Evolutionary conservation across 2,113 vertebrate species (phyloP), one percentile per base, ranked within the genome.

Genomic region (Sphaerodactylus townsendi): DNA sequence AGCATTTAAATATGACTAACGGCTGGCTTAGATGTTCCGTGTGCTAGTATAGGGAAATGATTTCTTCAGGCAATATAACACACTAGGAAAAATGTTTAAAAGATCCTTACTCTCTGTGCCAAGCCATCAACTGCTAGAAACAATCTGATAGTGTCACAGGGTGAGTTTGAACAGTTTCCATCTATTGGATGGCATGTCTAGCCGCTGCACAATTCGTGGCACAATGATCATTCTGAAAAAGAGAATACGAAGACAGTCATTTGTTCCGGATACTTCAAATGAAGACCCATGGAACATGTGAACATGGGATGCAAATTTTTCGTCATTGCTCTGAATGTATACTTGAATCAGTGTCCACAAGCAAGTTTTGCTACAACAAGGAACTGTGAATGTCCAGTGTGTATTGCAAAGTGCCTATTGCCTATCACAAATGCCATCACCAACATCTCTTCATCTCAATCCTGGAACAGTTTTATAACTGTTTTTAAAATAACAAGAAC

Each of bases 71-170:
- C 62, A n/a, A 71, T 76, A 23, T 71, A n/a, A 53, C n/a, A 83
- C n/a, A 35, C 3, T 66, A 44, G 72, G 44, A 66, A 83, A 75
- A 46, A 35, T 68, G 33, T 76, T 75, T 83, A 75, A 83, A 76
- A 71, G 14, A 59, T 71, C 37, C 15, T 59, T 39, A 23, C 33
- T 74, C 19, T 50, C 13, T 74, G 35, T 65, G 71, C n/a, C 72
- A 83, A 83, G 33, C 72, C 64, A 66, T 72, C 66, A 83, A 74
- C 13, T 50, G 23, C 71, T 65, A 50, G 72, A 83, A 83, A 37
- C 35, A 75, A 75, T 37, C 35, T 46, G 28, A 66, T 65, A 23
- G 41, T 28, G n/a, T 66, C 44, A 37, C 33, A n/a, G 44, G 33
- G 25, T 39, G 59, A 62, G 2, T 76, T 76, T 83, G 76, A 9